These are phyloP conservation scores for Athalia rosae DNA, from an alignment of 2,888 invertebrate species.

Conservation along the genomic window DNA sequence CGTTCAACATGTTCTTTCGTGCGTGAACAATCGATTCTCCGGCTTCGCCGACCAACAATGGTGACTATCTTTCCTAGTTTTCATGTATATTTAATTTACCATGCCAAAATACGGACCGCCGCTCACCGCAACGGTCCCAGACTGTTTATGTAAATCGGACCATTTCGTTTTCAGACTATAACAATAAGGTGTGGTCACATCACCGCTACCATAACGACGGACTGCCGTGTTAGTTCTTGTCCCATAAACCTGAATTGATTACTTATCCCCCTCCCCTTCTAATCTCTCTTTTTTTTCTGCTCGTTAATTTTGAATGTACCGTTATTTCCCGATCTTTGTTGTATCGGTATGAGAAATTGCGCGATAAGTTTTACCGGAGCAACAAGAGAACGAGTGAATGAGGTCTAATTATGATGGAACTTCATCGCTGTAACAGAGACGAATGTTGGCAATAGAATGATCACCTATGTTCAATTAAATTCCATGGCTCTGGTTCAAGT, in stretches of 20 bases:
- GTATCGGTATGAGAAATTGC: neutral
- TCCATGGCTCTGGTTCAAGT: too few species aligned
- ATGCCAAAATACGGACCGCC: neutral
- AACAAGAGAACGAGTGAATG: too few species aligned
- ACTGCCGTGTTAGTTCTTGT: conserved; percentile 10
- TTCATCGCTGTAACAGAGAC: too few species aligned
- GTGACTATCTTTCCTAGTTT: neutral
- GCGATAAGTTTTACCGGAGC: neutral
- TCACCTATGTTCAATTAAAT: too few species aligned
- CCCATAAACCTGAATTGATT: conserved; percentile 36
- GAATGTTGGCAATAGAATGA: too few species aligned
- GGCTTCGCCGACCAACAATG: conserved; percentile 1
- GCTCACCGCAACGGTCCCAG: neutral
- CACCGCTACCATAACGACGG: neutral
- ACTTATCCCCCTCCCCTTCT: neutral
- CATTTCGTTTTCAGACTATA: conserved; percentile 21
- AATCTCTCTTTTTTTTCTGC: neutral
- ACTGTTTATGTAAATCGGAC: neutral
- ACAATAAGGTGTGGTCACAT: conserved; percentile 18
- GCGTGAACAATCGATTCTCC: conserved; percentile 36
- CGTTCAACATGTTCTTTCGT: conserved; percentile 26
- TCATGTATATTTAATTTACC: neutral
- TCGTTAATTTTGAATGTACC: neutral
- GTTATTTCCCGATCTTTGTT: neutral
- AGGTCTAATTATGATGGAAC: too few species aligned